Evolutionary conservation across 1,140 invertebrate species (phyloP).

Genomic region (Lutraria rhynchaena): DNA sequence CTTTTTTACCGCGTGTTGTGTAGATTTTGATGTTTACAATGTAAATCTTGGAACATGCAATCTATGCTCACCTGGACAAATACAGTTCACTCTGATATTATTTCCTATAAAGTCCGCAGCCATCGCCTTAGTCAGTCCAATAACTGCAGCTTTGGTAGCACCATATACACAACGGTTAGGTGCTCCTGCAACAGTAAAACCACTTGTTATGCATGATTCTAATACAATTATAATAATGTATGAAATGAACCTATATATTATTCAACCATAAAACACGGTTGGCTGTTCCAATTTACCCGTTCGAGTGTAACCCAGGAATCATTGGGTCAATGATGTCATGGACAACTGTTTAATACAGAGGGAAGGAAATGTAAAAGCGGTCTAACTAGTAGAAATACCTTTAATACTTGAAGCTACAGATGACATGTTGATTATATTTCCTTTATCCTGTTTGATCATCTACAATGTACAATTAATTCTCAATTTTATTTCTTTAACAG

Average conservation of each 20-base stretch:
- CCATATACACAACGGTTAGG: constrained; percentile 81
- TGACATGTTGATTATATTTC: constrained; percentile 83
- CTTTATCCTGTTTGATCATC: constrained; percentile 75
- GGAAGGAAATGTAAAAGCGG: neutral
- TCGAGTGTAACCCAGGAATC: neutral
- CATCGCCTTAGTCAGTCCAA: constrained; percentile 82
- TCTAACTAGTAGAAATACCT: constrained; percentile 65
- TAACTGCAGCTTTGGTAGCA: constrained; percentile 82
- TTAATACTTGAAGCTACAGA: constrained; percentile 82
- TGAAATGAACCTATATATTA: neutral
- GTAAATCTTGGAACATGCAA: no score
- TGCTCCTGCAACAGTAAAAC: constrained; percentile 77
- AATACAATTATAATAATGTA: neutral
- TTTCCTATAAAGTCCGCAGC: constrained; percentile 80
- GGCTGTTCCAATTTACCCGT: no score
- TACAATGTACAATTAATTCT: constrained; percentile 39
- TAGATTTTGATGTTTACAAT: no score
- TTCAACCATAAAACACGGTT: neutral
- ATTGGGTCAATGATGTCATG: neutral
- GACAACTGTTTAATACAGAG: neutral
- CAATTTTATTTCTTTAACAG: neutral
- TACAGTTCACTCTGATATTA: constrained; percentile 80
- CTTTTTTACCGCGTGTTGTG: no score
- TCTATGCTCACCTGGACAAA: constrained; percentile 82
- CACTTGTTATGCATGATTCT: no score